A percentile compares a stretch with the other conserved stretches of the same genome.
phyloP scores from a whole-genome alignment of 2,797 vertebrate species.

The Onychomys arenicola region DNA sequence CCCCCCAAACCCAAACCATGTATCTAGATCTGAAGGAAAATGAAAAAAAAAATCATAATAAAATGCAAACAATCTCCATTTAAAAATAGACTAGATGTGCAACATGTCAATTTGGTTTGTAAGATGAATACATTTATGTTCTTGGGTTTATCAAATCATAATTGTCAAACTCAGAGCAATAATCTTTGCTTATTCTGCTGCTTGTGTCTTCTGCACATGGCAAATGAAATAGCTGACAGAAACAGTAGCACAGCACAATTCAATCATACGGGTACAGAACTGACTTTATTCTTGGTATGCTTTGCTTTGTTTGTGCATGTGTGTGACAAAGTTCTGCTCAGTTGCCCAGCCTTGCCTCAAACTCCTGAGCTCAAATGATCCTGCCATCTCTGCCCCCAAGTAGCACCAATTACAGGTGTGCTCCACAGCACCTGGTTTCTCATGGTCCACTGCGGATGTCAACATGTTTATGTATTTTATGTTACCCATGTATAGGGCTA shows the following conservation, averaged over 20 bases:
- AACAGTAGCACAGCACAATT: conserved; percentile 3
- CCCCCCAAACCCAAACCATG: not conserved
- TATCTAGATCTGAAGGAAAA: conserved; percentile 25
- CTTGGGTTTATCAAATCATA: not conserved
- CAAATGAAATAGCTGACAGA: conserved; percentile 56
- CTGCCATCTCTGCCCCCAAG: not conserved
- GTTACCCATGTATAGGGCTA: not conserved
- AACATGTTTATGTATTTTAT: not conserved
- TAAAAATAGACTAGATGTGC: not conserved
- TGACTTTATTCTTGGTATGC: not conserved
- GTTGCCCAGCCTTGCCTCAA: not conserved
- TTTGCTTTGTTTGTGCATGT: not conserved
- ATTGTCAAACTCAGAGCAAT: conserved; percentile 45
- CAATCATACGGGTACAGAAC: not conserved
- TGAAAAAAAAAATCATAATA: conserved; percentile 19
- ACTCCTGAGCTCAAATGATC: not conserved
- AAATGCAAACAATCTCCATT: not conserved
- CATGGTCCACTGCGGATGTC: not conserved
- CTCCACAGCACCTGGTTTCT: not conserved
- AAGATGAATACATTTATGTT: conserved; percentile 55
- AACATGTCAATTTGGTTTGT: not conserved
- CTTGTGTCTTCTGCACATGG: not conserved
- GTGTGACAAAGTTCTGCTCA: not conserved
- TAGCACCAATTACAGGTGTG: not conserved
- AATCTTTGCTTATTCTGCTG: conserved; percentile 48